phyloP scores from a whole-genome alignment of 1,140 invertebrate genomes.

The Glomeris maerens region DNA sequence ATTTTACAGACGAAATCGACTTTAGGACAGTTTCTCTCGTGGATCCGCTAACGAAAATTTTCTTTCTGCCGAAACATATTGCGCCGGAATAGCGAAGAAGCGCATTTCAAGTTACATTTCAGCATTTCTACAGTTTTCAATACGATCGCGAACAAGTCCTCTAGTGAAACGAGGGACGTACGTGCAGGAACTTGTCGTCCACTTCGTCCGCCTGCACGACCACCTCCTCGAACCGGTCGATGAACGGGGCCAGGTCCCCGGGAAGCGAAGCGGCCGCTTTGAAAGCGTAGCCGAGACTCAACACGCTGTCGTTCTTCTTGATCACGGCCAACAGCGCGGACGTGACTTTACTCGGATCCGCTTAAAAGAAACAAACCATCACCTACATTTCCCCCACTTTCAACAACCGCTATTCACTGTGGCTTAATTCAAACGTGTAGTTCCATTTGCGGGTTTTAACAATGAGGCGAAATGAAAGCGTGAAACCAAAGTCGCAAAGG shows the following conservation, averaged over 20 bases:
- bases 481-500: no score
- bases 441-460: not conserved
- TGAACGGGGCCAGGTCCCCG: slow-evolving; percentile 44
- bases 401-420: not conserved
- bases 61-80: no score
- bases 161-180: slow-evolving; percentile 16
- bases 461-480: no score
- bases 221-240: slow-evolving; percentile 72
- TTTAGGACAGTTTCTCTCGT: no score
- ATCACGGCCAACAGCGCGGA: not conserved
- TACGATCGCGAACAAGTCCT: no score
- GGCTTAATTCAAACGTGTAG: not conserved
- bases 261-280: slow-evolving; percentile 52
- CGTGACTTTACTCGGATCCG: not conserved
- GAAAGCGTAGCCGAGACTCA: slow-evolving; percentile 68
- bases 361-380: not conserved
- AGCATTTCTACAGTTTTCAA: no score
- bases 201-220: slow-evolving; percentile 90
- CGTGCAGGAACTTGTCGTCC: slow-evolving; percentile 54
- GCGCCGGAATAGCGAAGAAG: no score
- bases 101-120: no score
- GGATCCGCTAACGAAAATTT: no score
- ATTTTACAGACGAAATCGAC: not conserved
- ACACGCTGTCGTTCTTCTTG: slow-evolving; percentile 18
- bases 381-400: not conserved